Evolutionary conservation across 2,113 vertebrate species (phyloP).

Genomic region (Bufo bufo): DNA sequence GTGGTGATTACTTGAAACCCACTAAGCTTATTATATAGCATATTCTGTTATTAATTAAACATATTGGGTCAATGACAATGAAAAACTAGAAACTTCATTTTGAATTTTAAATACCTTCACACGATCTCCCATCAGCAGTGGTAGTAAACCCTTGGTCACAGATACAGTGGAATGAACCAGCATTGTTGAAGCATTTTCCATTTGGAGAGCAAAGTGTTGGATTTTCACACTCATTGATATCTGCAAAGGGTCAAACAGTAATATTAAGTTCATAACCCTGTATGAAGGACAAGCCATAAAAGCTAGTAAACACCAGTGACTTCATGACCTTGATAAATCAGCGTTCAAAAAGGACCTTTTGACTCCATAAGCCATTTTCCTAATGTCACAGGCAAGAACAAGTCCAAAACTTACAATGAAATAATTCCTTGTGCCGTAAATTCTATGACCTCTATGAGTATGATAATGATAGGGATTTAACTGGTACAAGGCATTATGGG

Average conservation of each 20-base stretch:
- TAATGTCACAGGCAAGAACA: too few relatives aligned
- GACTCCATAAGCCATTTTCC: too few relatives aligned
- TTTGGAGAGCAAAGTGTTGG: conserved; percentile 81
- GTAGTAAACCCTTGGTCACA: conserved; percentile 86
- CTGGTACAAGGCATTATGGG: too few relatives aligned
- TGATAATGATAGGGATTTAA: too few relatives aligned
- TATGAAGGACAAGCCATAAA: neutral
- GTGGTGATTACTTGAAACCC: too few relatives aligned
- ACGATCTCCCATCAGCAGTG: conserved; percentile 73
- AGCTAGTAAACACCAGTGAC: too few relatives aligned
- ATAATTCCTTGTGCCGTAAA: too few relatives aligned
- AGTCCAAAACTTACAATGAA: too few relatives aligned
- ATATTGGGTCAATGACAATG: neutral
- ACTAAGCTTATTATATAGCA: too few relatives aligned
- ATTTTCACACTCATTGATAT: conserved; percentile 89
- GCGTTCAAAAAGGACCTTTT: neutral
- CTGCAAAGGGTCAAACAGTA: conserved; percentile 68
- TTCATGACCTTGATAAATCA: too few relatives aligned
- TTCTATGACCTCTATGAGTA: too few relatives aligned
- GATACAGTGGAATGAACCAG: conserved; percentile 85
- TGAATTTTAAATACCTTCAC: conserved; percentile 79
- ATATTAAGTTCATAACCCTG: neutral
- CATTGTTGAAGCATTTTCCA: conserved; percentile 87
- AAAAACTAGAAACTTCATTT: neutral
- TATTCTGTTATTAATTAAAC: too few relatives aligned